Conservation (phyloP, 2,888 invertebrate species). For the Polydrusus cervinus region DNA sequence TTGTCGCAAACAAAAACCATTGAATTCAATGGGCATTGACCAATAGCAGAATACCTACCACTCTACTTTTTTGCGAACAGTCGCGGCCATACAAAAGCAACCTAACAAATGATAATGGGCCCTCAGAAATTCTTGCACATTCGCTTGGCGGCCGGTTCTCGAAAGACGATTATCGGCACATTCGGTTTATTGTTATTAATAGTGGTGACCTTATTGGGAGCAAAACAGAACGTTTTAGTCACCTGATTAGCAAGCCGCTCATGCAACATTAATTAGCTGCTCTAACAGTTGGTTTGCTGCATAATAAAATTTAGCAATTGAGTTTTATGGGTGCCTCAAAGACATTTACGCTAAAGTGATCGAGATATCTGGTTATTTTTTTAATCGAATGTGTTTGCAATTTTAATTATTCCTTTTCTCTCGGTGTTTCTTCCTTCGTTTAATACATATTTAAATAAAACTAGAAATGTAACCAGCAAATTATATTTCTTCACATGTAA, state of each 20-base stretch:
- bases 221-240: slow-evolving; percentile 70
- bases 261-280: slow-evolving; percentile 67
- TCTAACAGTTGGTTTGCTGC: slow-evolving; percentile 62
- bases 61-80: slow-evolving; percentile 45
- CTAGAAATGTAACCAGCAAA: too few species aligned
- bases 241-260: slow-evolving; percentile 68
- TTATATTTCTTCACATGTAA: too few species aligned
- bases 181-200: slow-evolving; percentile 73
- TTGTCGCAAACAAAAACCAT: slow-evolving; percentile 52
- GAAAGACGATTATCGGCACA: slow-evolving; percentile 72
- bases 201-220: slow-evolving; percentile 70
- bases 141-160: slow-evolving; percentile 65
- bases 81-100: slow-evolving; percentile 58
- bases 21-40: slow-evolving; percentile 53
- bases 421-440: not conserved
- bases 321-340: slow-evolving; percentile 65
- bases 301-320: slow-evolving; percentile 70
- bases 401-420: not conserved
- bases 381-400: not conserved
- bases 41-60: slow-evolving; percentile 52
- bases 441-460: too few species aligned
- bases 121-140: slow-evolving; percentile 70
- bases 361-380: not conserved
- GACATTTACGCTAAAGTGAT: slow-evolving; percentile 63
- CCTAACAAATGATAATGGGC: slow-evolving; percentile 72